Percentiles rank a stretch among this genome's conserved stretches.
These are phyloP conservation scores for Lathamus discolor DNA, from an alignment of 2,113 vertebrate species.

Conservation along the genomic window DNA sequence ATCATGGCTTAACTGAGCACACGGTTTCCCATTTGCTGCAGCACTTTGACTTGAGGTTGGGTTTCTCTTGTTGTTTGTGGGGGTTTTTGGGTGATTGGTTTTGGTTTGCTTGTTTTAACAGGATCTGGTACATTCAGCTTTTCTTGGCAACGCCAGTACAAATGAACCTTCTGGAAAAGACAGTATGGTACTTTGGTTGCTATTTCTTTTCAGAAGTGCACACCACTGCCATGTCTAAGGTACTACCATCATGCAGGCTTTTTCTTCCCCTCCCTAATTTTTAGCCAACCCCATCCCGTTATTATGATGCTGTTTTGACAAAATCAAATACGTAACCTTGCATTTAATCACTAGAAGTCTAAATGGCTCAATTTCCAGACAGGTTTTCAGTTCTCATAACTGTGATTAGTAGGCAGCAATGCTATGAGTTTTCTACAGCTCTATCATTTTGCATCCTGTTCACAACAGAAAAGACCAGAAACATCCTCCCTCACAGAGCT, in stretches of 20 bases:
- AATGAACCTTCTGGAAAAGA: not conserved
- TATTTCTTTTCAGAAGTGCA: not conserved
- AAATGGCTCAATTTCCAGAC: not conserved
- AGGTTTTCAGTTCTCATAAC: not conserved
- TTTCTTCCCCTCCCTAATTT: not conserved
- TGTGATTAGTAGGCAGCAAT: not conserved
- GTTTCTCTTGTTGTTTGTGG: too few species aligned
- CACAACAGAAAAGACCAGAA: not conserved
- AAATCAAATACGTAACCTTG: not conserved
- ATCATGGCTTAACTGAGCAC: not conserved
- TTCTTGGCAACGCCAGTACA: not conserved
- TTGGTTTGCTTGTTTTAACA: not conserved
- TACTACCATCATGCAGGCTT: not conserved
- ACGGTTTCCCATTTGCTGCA: not conserved
- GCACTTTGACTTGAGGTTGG: not conserved
- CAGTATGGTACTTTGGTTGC: not conserved
- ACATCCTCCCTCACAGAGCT: not conserved
- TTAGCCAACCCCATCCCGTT: not conserved
- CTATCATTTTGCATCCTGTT: not conserved
- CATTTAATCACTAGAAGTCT: not conserved
- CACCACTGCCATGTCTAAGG: not conserved
- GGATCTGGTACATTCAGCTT: not conserved
- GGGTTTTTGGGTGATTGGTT: not conserved
- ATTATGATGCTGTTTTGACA: not conserved
- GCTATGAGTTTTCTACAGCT: not conserved